Conservation (phyloP, 2,888 invertebrate genomes). For the Leistus spinibarbis region DNA sequence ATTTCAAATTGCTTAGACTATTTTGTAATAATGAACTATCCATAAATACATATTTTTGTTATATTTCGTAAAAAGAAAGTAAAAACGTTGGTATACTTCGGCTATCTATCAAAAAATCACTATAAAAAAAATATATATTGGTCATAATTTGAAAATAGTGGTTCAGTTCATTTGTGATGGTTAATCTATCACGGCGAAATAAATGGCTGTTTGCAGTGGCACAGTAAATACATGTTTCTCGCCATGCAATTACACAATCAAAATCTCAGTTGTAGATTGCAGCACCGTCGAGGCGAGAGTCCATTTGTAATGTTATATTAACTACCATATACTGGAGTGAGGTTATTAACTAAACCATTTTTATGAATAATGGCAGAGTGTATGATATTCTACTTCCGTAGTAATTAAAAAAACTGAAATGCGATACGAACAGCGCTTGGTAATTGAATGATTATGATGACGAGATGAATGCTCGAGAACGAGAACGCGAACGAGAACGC, state of each 20-base stretch:
- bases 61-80: too few relatives aligned
- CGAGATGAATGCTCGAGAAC: neutral
- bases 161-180: neutral
- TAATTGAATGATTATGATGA: conserved; percentile 5
- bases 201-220: neutral
- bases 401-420: neutral
- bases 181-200: neutral
- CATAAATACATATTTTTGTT: too few relatives aligned
- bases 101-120: too few relatives aligned
- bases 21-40: too few relatives aligned
- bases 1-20: too few relatives aligned
- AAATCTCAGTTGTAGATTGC: neutral
- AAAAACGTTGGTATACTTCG: too few relatives aligned
- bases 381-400: neutral
- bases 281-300: neutral
- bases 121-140: too few relatives aligned
- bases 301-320: neutral
- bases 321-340: neutral
- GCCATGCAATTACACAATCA: neutral
- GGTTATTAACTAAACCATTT: neutral
- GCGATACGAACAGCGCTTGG: neutral
- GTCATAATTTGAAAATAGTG: neutral
- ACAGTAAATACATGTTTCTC: neutral
- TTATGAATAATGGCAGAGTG: neutral
- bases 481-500: too few relatives aligned